Percentiles rank a stretch among this genome's conserved stretches.
Conservation (phyloP, 2,888 invertebrate genomes). For the Phortica okadai region DNA sequence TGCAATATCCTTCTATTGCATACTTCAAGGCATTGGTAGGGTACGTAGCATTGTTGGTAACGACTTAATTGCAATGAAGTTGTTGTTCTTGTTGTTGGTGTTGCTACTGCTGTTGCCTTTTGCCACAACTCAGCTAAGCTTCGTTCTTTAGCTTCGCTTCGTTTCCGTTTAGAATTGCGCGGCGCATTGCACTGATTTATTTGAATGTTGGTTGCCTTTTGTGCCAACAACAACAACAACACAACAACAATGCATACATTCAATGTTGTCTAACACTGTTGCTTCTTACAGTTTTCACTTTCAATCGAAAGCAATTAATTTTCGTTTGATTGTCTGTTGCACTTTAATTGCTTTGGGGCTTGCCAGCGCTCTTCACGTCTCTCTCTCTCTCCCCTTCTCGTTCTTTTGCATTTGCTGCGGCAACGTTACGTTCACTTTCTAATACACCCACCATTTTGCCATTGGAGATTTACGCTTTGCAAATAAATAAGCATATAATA, state of each 20-base stretch:
- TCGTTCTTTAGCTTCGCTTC: not conserved
- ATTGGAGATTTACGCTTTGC: slow-evolving; percentile 24
- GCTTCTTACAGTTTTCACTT: slow-evolving; percentile 21
- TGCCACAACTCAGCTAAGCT: not conserved
- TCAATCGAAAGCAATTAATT: slow-evolving; percentile 32
- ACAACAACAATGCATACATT: not conserved
- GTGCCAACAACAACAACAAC: not conserved
- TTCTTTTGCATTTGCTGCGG: not conserved
- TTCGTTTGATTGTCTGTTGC: slow-evolving; percentile 28
- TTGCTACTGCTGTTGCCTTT: too few relatives aligned
- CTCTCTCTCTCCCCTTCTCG: not conserved
- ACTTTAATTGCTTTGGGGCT: slow-evolving; percentile 30
- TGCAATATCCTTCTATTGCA: not conserved
- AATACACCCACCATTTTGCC: not conserved
- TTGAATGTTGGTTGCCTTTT: not conserved
- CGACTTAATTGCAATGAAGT: slow-evolving; percentile 1
- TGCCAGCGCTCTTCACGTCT: not conserved
- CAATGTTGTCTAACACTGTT: not conserved
- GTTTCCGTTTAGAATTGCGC: not conserved
- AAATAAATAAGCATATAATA: slow-evolving; percentile 22
- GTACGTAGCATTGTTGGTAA: not conserved
- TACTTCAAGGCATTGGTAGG: not conserved
- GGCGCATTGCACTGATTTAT: not conserved
- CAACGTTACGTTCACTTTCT: not conserved
- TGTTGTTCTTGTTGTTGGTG: not conserved